phyloP scores from a whole-genome alignment of 2,888 invertebrate genomes.

The Trisateles emortualis region DNA sequence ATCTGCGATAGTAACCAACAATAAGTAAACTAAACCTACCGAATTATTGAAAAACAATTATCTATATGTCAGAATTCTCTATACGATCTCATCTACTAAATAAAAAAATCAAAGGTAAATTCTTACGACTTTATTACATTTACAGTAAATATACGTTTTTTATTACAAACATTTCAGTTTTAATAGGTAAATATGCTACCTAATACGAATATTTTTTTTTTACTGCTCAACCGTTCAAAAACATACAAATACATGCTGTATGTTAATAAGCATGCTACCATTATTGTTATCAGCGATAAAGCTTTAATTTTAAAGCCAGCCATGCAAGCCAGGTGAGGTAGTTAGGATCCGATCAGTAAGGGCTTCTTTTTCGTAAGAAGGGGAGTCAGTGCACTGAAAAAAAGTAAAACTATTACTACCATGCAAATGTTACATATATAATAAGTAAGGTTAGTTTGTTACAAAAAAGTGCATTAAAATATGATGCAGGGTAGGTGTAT shows the following conservation, averaged over 20 bases:
- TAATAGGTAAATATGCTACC: slow-evolving; percentile 61
- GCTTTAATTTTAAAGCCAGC: slow-evolving; percentile 59
- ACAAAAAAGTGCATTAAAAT: too few species aligned
- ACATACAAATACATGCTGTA: slow-evolving; percentile 67
- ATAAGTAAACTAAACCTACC: too few species aligned
- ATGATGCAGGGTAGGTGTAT: too few species aligned
- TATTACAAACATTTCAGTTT: slow-evolving; percentile 8
- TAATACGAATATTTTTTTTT: slow-evolving; percentile 53
- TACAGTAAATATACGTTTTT: slow-evolving; percentile 2
- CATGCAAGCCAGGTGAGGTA: slow-evolving; percentile 40
- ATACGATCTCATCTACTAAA: slow-evolving; percentile 5
- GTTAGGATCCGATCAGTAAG: slow-evolving; percentile 8
- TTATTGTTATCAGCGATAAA: slow-evolving; percentile 44
- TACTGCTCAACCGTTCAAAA: slow-evolving; percentile 55
- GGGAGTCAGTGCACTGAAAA: slow-evolving; percentile 42
- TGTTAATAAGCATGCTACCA: slow-evolving; percentile 53
- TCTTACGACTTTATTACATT: slow-evolving; percentile 27
- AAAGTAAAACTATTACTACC: slow-evolving; percentile 12
- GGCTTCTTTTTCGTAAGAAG: slow-evolving; percentile 38
- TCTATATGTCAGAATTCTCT: too few species aligned
- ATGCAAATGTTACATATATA: too few species aligned
- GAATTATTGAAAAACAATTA: too few species aligned
- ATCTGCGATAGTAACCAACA: too few species aligned
- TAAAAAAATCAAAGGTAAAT: slow-evolving; percentile 32
- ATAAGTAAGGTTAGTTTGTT: too few species aligned